Percentiles rank a stretch among this genome's conserved stretches.
phyloP scores from a whole-genome alignment of 2,888 invertebrate species.

The Sarcophaga subvicina region DNA sequence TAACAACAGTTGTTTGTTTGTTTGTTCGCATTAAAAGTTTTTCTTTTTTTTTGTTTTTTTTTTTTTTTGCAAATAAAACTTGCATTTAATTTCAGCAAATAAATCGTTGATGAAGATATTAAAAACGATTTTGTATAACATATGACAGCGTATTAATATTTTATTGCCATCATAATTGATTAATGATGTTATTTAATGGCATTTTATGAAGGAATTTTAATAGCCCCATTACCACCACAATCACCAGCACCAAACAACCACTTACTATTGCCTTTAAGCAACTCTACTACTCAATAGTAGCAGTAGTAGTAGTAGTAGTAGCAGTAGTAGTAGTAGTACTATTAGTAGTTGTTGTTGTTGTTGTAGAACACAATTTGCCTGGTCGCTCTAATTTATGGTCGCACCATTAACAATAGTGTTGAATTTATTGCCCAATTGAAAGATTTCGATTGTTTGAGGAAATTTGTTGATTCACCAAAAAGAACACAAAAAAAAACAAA shows the following conservation, averaged over 20 bases:
- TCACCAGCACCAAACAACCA: too few relatives aligned
- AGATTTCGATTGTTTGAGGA: slow-evolving; percentile 25
- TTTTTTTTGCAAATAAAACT: too few relatives aligned
- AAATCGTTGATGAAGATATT: neutral
- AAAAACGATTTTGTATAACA: neutral
- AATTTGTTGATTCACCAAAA: slow-evolving; percentile 35
- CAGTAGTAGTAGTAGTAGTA: too few relatives aligned
- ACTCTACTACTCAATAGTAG: too few relatives aligned
- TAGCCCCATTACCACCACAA: neutral
- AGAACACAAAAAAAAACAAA: neutral
- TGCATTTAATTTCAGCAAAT: slow-evolving; percentile 5
- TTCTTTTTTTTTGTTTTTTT: too few relatives aligned
- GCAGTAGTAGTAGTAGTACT: too few relatives aligned
- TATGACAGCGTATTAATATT: neutral
- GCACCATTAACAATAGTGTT: slow-evolving; percentile 47
- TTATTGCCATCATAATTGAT: slow-evolving; percentile 12
- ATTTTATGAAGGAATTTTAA: slow-evolving; percentile 38
- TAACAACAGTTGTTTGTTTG: too few relatives aligned
- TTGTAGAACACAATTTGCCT: slow-evolving; percentile 31
- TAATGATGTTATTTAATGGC: slow-evolving; percentile 14
- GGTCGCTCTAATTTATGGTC: slow-evolving; percentile 32
- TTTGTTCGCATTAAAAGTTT: too few relatives aligned
- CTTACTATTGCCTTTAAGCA: too few relatives aligned
- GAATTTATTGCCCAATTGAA: slow-evolving; percentile 47
- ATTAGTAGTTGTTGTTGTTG: too few relatives aligned